A percentile compares a stretch with the other conserved stretches of the same genome.
Evolutionary conservation across 2,888 invertebrate species (phyloP).

Genomic region (Scaptomyza flava): DNA sequence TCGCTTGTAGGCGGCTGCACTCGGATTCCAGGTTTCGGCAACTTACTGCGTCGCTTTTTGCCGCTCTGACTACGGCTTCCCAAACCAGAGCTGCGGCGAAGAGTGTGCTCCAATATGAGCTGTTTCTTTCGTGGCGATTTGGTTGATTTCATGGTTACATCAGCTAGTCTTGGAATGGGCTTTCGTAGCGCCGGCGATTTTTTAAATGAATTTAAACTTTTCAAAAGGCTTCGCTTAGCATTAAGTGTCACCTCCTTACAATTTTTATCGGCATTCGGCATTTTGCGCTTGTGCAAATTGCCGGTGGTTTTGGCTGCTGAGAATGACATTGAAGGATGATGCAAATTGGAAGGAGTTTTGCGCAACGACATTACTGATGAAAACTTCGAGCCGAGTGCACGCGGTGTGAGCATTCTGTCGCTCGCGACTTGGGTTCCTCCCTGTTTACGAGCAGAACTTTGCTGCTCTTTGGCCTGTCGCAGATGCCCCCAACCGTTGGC

Average conservation of each 20-base stretch:
- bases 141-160: constrained; percentile 27
- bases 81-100: constrained; percentile 73
- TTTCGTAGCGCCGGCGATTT: constrained; percentile 46
- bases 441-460: constrained; percentile 85
- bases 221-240: constrained; percentile 81
- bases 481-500: constrained; percentile 87
- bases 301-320: constrained; percentile 50
- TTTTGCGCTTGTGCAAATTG: constrained; percentile 73
- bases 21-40: constrained; percentile 18
- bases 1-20: constrained; percentile 1
- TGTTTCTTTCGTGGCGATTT: constrained; percentile 72
- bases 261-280: constrained; percentile 22
- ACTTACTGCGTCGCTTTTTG: constrained; percentile 67
- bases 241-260: constrained; percentile 50
- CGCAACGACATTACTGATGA: constrained; percentile 60
- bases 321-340: too few species aligned
- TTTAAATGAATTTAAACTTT: constrained; percentile 66
- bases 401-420: constrained; percentile 51
- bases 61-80: constrained; percentile 64
- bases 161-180: constrained; percentile 24
- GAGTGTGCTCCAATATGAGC: constrained; percentile 74
- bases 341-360: constrained; percentile 39
- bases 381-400: constrained; percentile 15
- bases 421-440: constrained; percentile 7
- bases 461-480: constrained; percentile 74